These are phyloP conservation scores for Rousettus madagascariensis DNA, from an alignment of 2,797 vertebrate species.

Conservation along the genomic window DNA sequence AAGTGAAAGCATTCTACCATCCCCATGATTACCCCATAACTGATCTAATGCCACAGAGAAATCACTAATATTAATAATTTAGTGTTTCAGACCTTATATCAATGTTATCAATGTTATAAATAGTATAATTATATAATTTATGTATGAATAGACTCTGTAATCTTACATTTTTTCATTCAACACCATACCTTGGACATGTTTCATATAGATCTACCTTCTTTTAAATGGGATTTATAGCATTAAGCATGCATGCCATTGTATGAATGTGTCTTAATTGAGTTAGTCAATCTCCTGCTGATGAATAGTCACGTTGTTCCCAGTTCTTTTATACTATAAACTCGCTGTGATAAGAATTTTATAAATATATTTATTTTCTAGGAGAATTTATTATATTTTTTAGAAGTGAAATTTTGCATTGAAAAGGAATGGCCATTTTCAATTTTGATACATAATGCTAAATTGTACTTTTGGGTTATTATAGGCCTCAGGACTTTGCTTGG, in stretches of 20 bases:
- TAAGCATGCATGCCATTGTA: neutral
- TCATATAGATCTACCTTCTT: neutral
- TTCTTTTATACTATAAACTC: neutral
- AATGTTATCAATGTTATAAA: neutral
- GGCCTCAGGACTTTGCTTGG: neutral
- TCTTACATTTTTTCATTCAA: neutral
- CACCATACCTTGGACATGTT: neutral
- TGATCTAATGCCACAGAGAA: neutral
- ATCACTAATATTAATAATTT: neutral
- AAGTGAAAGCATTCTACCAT: neutral
- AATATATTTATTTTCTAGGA: neutral
- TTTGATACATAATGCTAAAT: neutral
- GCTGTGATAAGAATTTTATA: neutral
- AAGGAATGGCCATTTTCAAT: neutral
- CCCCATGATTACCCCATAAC: neutral
- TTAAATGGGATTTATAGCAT: neutral
- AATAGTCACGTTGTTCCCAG: neutral
- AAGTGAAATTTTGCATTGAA: neutral
- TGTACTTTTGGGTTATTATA: neutral
- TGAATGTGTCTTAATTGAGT: neutral
- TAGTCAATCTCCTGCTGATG: neutral
- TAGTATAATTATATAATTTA: neutral
- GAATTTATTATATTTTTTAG: neutral
- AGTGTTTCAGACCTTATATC: neutral
- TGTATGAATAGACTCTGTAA: neutral